These are phyloP conservation scores for Sturnus vulgaris DNA, from an alignment of 2,113 vertebrate species.

Conservation along the genomic window DNA sequence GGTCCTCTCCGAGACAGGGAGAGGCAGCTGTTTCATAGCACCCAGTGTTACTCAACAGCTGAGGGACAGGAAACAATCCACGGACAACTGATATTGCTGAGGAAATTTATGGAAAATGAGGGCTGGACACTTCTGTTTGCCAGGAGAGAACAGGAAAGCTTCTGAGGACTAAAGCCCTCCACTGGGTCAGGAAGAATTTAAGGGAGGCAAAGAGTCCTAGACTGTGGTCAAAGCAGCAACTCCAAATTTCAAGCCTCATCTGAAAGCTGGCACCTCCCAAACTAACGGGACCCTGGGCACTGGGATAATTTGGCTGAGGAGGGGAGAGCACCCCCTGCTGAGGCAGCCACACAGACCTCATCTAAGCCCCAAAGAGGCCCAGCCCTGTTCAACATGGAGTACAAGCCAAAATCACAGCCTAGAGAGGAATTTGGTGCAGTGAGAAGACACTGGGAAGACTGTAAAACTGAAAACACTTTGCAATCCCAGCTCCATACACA, in stretches of 20 bases:
- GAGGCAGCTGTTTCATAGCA: constrained; percentile 44
- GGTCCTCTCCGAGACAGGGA: neutral
- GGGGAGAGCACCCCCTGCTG: constrained; percentile 16
- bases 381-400: constrained; percentile 3
- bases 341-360: constrained; percentile 11
- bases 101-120: constrained; percentile 20
- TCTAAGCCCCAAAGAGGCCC: constrained; percentile 26
- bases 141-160: neutral
- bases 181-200: constrained; percentile 23
- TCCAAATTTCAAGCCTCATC: constrained; percentile 36
- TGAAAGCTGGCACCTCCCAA: constrained; percentile 18
- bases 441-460: neutral
- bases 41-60: neutral
- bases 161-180: neutral
- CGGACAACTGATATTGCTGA: constrained; percentile 20
- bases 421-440: neutral
- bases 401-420: neutral
- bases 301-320: constrained; percentile 10
- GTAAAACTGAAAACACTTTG: neutral
- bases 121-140: neutral
- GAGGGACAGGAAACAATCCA: neutral
- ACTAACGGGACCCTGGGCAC: constrained; percentile 25
- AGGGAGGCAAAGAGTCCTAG: neutral
- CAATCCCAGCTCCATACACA: neutral
- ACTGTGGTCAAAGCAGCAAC: constrained; percentile 23